phyloP scores from a whole-genome alignment of 1,140 invertebrate species.

The Coenobita brevimanus region DNA sequence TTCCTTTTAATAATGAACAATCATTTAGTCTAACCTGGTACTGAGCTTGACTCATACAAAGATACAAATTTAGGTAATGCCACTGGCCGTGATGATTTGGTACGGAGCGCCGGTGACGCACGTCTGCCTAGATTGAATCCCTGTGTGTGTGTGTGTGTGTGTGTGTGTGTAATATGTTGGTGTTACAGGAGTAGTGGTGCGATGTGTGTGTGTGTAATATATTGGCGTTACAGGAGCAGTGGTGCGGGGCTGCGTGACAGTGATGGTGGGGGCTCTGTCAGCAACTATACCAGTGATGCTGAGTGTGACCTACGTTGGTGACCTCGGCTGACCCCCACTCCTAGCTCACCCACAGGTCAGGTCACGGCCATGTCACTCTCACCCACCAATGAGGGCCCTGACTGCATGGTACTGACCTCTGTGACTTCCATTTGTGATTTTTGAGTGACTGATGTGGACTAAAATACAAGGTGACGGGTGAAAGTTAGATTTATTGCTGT shows the following conservation, averaged over 20 bases:
- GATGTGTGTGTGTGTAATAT: not conserved
- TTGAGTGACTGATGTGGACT: no score
- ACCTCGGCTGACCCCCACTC: not conserved
- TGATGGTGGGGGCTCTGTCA: constrained; percentile 39
- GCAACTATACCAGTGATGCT: constrained; percentile 39
- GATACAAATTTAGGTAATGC: no score
- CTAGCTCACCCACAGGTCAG: not conserved
- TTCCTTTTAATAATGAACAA: no score
- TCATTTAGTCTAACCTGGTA: no score
- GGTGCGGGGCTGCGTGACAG: constrained; percentile 24
- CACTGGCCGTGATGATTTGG: not conserved
- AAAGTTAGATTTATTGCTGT: no score
- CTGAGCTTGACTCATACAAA: not conserved
- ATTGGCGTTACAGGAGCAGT: constrained; percentile 20
- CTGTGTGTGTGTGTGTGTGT: not conserved
- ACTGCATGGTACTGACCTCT: no score
- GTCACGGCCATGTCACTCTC: no score
- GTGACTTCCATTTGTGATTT: no score
- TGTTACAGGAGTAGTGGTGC: not conserved
- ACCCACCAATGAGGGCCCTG: no score
- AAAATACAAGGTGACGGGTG: no score
- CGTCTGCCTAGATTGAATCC: no score
- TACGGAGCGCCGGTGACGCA: not conserved
- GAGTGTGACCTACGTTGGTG: constrained; percentile 60
- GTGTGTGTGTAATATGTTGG: not conserved